Base-by-base conservation (phyloP, 1,140 invertebrate genomes). In the Coptotermes formosanus region DNA sequence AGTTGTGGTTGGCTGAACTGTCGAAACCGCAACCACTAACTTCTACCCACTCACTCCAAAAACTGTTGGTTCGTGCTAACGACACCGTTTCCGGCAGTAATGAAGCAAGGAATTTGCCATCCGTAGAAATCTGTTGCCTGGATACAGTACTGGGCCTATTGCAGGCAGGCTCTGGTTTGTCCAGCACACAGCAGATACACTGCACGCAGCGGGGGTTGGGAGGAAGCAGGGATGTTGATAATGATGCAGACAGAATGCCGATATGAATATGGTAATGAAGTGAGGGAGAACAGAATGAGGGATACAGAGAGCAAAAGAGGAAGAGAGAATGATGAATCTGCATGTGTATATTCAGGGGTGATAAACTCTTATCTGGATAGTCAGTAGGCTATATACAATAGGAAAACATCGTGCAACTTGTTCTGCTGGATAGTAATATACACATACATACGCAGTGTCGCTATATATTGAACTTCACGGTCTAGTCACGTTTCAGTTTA, bases 241-340 rank as follows among this genome's bases (percentile, higher is more conserved):
- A 75, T 75, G 64, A 75, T 75, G 64, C 64, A 75, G 64, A 75
- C 64, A 75, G 64, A 75, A 75, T 75, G 64, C 64, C 64, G 64
- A 75, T 75, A 75, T 75, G 64, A 75, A 75, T 75, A 75, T 75
- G 64, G 64, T 75, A 75, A 75, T 75, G 64, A 75, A 75, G 64
- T 75, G 64, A 75, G 64, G 64, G 64, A 75, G 64, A 75, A 75
- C 64, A 75, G 64, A 64, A 64, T 21, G 59, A 64, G 59, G 59
- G 59, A 64, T 64, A 16, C 59, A 64, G 59, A 64, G 59, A 75
- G 64, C 64, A 75, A 75, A 75, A 75, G 64, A 75, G 64, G n/a
- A 75, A 75, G 64, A 75, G 64, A 75, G 64, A 75, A 75, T 75
- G 64, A 75, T 75, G 64, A 75, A 75, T 14, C 64, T 75, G n/a